A percentile compares a stretch with the other conserved stretches of the same genome.
Conservation (phyloP, 2,113 vertebrate genomes). For the Sinocyclocheilus grahami region DNA sequence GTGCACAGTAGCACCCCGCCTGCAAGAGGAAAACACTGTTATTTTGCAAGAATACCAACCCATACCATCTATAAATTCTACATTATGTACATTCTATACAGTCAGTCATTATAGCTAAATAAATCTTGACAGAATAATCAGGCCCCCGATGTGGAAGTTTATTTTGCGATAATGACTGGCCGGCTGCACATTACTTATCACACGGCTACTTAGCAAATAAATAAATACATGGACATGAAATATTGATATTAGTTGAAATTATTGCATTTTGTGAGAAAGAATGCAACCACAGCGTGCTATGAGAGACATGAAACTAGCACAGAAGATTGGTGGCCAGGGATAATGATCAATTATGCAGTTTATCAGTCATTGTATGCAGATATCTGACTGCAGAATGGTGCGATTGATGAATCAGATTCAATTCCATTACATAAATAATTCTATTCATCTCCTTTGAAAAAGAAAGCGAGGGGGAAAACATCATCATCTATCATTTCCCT, state of each 20-base stretch:
- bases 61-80: neutral
- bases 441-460: neutral
- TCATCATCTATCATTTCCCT: neutral
- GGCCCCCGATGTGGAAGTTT: neutral
- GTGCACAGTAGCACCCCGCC: constrained; percentile 94
- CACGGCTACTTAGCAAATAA: neutral
- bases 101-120: neutral
- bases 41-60: neutral
- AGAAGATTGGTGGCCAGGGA: neutral
- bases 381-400: neutral
- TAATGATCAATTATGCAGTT: neutral
- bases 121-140: neutral
- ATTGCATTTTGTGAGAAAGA: constrained; percentile 17
- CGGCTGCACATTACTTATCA: neutral
- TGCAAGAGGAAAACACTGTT: constrained; percentile 59
- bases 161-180: neutral
- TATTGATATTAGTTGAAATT: neutral
- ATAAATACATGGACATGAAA: neutral
- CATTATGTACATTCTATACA: neutral
- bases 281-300: neutral
- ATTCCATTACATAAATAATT: no score
- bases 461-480: neutral
- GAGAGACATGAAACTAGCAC: neutral
- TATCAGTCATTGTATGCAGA: neutral
- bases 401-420: neutral